Base-by-base conservation (phyloP, 1,140 invertebrate species). In the Mactra quadrangularis region DNA sequence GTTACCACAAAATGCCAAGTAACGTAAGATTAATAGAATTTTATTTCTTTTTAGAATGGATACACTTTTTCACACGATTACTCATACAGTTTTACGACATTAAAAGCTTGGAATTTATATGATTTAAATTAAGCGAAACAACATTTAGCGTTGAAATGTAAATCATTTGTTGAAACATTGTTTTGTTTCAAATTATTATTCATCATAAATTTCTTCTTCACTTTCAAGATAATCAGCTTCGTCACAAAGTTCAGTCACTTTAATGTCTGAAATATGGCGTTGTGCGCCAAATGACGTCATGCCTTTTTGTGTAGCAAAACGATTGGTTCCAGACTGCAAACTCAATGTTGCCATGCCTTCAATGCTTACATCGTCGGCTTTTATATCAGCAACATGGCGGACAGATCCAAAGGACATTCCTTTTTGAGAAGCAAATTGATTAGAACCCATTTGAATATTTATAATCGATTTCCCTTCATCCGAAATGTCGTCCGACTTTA, bases 371-470 rank as follows among this genome's bases (percentile, higher is more conserved):
- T 87, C 85, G 25, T 90, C 91, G 29, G 81, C 83, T 53, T 83
- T 85, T 33, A 90, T 89, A 79, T 90, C 89, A 19, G 85, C 70
- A 25, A 98, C 98, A 94, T 98, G 97, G 92, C 97, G 94, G 97
- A 98, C 88, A 96, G 87, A 87, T 97, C 88, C 98, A 96, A n/a
- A 97, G 97, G 77, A 86, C 90, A 90, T 92, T 13, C 91, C 91
- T 17, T 85, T 85, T 76, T 92, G 91, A 29, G 85, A 89, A 29
- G 90, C 91, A 52, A 96, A 95, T 89, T 97, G 97, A 94, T 98
- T 98, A 57, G 96, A 96, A 41, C 97, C 97, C 75, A 97, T 97
- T 92, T 99, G 97, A 0, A 98, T 95, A 83, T 97, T 97, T 82
- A 99, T 98, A 29, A 98, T 95, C 0, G 95, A 94, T 86, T 98